phyloP scores from a whole-genome alignment of 2,888 invertebrate genomes.

The Ptychoptera contaminata region DNA sequence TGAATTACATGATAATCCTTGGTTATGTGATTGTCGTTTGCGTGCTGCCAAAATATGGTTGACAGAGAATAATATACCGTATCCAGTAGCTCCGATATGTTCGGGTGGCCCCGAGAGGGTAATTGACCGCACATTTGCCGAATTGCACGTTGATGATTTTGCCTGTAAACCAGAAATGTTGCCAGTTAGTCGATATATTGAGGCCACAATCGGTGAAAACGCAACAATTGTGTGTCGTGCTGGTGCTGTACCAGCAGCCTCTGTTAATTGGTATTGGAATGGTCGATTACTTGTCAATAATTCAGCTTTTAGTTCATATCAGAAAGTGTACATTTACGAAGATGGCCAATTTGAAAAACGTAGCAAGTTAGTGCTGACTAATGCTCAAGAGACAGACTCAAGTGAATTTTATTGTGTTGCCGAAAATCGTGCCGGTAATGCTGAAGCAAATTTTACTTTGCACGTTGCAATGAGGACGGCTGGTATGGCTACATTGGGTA shows the following conservation, averaged over 20 bases:
- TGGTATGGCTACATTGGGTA: conserved; percentile 66
- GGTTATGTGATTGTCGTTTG: conserved; percentile 76
- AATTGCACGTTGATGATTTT: conserved; percentile 64
- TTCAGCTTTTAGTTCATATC: conserved; percentile 61
- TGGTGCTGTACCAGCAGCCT: conserved; percentile 65
- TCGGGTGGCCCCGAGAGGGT: conserved; percentile 53
- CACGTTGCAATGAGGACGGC: conserved; percentile 62
- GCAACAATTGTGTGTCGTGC: conserved; percentile 70
- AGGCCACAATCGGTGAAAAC: conserved; percentile 68
- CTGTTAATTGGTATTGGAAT: conserved; percentile 77
- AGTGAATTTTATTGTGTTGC: conserved; percentile 80
- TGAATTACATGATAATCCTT: conserved; percentile 74
- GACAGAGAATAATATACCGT: conserved; percentile 56
- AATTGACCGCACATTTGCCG: conserved; percentile 56
- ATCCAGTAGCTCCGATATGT: conserved; percentile 64
- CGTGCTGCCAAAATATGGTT: conserved; percentile 71
- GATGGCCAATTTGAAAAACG: conserved; percentile 60
- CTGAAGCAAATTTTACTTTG: conserved; percentile 78
- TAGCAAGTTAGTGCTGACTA: conserved; percentile 60
- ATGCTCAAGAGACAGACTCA: conserved; percentile 68
- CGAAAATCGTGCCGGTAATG: conserved; percentile 75
- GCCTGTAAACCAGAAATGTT: conserved; percentile 72
- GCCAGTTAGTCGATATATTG: conserved; percentile 58
- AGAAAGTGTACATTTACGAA: conserved; percentile 60
- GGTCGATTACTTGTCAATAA: conserved; percentile 62